phyloP scores from a whole-genome alignment of 2,797 vertebrate genomes.

The Chaunax sp. region DNA sequence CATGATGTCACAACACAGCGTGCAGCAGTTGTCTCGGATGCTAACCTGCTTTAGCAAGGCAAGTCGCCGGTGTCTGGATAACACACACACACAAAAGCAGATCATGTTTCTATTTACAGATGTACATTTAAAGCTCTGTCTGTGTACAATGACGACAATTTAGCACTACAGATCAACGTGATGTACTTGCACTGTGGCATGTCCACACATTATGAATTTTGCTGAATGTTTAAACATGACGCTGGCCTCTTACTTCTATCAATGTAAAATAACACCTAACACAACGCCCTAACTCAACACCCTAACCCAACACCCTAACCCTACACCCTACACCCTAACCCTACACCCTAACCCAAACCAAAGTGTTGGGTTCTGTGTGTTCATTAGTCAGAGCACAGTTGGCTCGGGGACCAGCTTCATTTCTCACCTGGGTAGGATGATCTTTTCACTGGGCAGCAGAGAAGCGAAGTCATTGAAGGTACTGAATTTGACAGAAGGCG shows the following conservation, averaged over 20 bases:
- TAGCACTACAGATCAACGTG: neutral
- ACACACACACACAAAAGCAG: slow-evolving; percentile 17
- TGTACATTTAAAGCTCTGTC: neutral
- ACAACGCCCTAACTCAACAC: too few relatives aligned
- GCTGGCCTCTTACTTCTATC: too few relatives aligned
- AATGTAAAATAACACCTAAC: too few relatives aligned
- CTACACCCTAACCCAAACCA: too few relatives aligned
- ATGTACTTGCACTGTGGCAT: neutral
- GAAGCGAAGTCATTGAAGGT: slow-evolving; percentile 98
- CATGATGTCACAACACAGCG: slow-evolving; percentile 96
- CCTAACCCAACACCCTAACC: too few relatives aligned
- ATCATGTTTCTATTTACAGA: neutral
- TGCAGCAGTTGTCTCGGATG: slow-evolving; percentile 98
- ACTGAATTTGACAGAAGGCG: slow-evolving; percentile 94
- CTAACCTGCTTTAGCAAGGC: slow-evolving; percentile 98
- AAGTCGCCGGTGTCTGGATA: slow-evolving; percentile 82
- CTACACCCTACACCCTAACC: too few relatives aligned
- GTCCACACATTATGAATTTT: neutral
- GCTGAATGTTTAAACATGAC: neutral
- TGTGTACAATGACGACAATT: neutral
- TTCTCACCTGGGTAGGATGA: slow-evolving; percentile 95
- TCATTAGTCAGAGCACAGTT: slow-evolving; percentile 6
- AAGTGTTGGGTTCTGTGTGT: neutral
- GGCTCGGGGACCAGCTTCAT: neutral
- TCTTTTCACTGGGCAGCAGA: slow-evolving; percentile 94